A percentile compares a stretch with the other conserved stretches of the same genome.
Conservation (phyloP, 2,113 vertebrate species). For the Thalassoma bifasciatum region DNA sequence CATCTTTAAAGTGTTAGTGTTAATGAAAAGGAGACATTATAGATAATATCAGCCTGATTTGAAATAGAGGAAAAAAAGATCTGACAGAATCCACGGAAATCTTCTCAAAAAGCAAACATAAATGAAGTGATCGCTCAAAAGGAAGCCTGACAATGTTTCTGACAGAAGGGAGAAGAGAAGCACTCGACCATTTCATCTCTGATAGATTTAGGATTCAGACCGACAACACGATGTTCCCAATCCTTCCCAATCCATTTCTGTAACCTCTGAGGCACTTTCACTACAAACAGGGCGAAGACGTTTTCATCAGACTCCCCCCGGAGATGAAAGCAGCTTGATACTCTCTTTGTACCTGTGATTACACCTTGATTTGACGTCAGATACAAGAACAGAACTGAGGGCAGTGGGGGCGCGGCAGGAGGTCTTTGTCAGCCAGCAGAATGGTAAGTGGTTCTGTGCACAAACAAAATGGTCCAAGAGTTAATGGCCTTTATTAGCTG, state of each 20-base stretch:
- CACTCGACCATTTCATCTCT: not conserved
- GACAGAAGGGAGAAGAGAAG: not conserved
- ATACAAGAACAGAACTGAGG: not conserved
- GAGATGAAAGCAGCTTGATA: slow-evolving; percentile 35
- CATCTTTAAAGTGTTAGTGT: no score
- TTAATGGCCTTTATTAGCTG: slow-evolving; percentile 39
- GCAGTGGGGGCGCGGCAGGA: not conserved
- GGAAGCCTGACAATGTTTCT: slow-evolving; percentile 1
- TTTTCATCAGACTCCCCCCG: slow-evolving; percentile 18
- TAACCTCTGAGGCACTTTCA: slow-evolving; percentile 13
- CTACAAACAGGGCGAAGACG: slow-evolving; percentile 14
- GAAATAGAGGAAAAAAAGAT: no score
- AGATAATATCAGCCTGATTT: no score
- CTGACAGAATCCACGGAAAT: not conserved
- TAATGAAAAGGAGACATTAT: no score
- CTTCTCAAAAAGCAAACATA: not conserved
- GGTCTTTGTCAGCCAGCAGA: slow-evolving; percentile 2
- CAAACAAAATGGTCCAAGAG: slow-evolving; percentile 14
- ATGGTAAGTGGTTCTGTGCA: slow-evolving; percentile 8
- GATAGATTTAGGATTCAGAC: slow-evolving; percentile 15
- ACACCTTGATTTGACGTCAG: slow-evolving; percentile 32
- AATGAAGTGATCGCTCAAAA: not conserved
- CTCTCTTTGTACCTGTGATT: slow-evolving; percentile 46
- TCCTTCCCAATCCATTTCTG: slow-evolving; percentile 5
- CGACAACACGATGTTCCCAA: slow-evolving; percentile 3